Percentiles rank a stretch among this genome's conserved stretches.
Conservation (phyloP, 2,888 invertebrate species). For the Chelonus formosanus region DNA sequence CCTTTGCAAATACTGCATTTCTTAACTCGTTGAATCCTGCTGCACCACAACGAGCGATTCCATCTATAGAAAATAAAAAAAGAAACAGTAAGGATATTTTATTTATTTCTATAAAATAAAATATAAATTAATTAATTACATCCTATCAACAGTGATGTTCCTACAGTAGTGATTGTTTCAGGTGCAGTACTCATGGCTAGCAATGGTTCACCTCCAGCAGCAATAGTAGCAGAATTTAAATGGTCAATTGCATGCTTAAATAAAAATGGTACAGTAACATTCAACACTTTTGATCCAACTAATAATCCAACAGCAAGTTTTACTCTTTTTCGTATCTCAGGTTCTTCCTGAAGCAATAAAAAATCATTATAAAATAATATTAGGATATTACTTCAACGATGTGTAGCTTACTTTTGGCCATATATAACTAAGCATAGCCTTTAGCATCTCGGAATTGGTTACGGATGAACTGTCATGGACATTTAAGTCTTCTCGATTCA, state of each 20-base stretch:
- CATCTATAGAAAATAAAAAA: constrained; percentile 73
- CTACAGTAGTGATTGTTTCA: constrained; percentile 80
- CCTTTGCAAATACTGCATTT: constrained; percentile 97
- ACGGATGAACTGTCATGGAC: constrained; percentile 71
- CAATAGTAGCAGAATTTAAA: constrained; percentile 73
- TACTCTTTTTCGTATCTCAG: constrained; percentile 79
- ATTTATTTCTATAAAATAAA: constrained; percentile 16
- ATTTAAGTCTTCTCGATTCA: constrained; percentile 73
- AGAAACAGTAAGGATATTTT: too few species aligned
- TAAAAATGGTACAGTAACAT: constrained; percentile 93
- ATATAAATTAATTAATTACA: constrained; percentile 71
- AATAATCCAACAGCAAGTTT: constrained; percentile 82
- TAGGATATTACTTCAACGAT: background rate
- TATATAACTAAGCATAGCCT: constrained; percentile 88
- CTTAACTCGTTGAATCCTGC: constrained; percentile 95
- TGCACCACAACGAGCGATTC: constrained; percentile 88
- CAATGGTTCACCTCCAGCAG: constrained; percentile 67
- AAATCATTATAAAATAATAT: background rate
- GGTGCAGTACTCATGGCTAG: constrained; percentile 82
- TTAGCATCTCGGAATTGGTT: constrained; percentile 80
- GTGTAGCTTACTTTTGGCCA: constrained; percentile 86
- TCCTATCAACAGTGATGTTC: constrained; percentile 83
- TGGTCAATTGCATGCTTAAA: constrained; percentile 94
- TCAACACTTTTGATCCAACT: constrained; percentile 85
- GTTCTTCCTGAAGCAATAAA: constrained; percentile 72